Percentiles rank a stretch among this genome's conserved stretches.
Evolutionary conservation across 2,888 invertebrate genomes (phyloP).

Genomic region (Marronus borbonicus): DNA sequence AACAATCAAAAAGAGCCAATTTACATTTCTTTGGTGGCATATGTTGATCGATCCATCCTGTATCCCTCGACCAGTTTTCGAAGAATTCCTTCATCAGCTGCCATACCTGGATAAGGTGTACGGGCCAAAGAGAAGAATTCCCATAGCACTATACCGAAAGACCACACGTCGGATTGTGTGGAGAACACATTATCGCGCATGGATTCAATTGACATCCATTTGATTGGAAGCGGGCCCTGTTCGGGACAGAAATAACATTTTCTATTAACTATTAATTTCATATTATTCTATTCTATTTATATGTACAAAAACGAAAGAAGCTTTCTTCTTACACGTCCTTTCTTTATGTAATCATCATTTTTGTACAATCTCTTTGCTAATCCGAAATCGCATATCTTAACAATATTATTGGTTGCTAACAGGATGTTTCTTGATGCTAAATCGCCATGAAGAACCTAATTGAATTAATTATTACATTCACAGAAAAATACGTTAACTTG

Average conservation of each 20-base stretch:
- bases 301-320: too few relatives aligned
- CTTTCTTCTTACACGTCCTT: slow-evolving; percentile 80
- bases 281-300: too few relatives aligned
- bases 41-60: slow-evolving; percentile 90
- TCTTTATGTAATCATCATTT: slow-evolving; percentile 91
- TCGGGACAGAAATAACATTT: neutral
- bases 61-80: slow-evolving; percentile 86
- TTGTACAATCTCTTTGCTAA: slow-evolving; percentile 93
- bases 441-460: slow-evolving; percentile 85
- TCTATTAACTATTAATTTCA: too few relatives aligned
- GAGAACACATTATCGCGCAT: slow-evolving; percentile 93
- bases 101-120: slow-evolving; percentile 90
- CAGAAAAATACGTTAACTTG: neutral
- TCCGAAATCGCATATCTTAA: slow-evolving; percentile 98
- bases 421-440: slow-evolving; percentile 93
- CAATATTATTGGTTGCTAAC: slow-evolving; percentile 69
- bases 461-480: slow-evolving; percentile 1
- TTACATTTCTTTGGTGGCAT: slow-evolving; percentile 85
- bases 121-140: slow-evolving; percentile 90
- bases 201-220: slow-evolving; percentile 97
- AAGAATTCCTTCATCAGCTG: slow-evolving; percentile 80
- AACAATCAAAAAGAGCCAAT: slow-evolving; percentile 55
- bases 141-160: slow-evolving; percentile 92
- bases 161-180: slow-evolving; percentile 96
- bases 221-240: slow-evolving; percentile 88